Evolutionary conservation across 2,113 vertebrate genomes (phyloP), one percentile per base, ranked within the genome.

Genomic region (Nothoprocta perdicaria): DNA sequence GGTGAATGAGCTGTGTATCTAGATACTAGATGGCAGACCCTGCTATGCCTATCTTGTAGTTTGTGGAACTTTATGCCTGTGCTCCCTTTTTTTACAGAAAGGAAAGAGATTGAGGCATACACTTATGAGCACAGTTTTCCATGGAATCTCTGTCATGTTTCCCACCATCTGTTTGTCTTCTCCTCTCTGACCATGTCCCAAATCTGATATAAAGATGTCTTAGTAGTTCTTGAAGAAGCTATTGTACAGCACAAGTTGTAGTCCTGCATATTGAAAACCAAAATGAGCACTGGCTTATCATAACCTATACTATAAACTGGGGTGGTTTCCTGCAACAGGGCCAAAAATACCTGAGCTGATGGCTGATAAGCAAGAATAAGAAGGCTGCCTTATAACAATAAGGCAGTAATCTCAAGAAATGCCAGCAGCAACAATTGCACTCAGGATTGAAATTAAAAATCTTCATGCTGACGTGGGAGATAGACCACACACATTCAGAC

Each of bases 401-500:
- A 38, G 35, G 35, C 35, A 38, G 35, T 38, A 38, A 38, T 38
- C 35, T 38, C 19, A 16, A 66, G 9, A 66, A 15, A 73, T 41
- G 41, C 24, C 72, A 71, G 57, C 58, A 57, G 21, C 29, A n/a
- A 71, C 19, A 15, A 31, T 14, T 35, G 35, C 29, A 23, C 35
- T 72, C 17, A 60, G 22, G 50, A 43, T 4, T 22, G 21, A 60
- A 60, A 84, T 45, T 31, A 50, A 58, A 78, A 79, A 60, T 10
- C 16, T 72, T 72, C 2, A 2, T n/a, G 31, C 26, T 78, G 40
- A 41, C 18, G 23, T 68, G n/a, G 18, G 10, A 78, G 66, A 52
- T 15, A 12, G 45, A n/a, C 60, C 73, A 46, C 14, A 45, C 8
- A 3, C 29, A 6, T 29, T 41, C 5, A 1, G 0, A 14, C 2